Evolutionary conservation across 2,113 vertebrate genomes (phyloP).

Genomic region (Terrapene triunguis): DNA sequence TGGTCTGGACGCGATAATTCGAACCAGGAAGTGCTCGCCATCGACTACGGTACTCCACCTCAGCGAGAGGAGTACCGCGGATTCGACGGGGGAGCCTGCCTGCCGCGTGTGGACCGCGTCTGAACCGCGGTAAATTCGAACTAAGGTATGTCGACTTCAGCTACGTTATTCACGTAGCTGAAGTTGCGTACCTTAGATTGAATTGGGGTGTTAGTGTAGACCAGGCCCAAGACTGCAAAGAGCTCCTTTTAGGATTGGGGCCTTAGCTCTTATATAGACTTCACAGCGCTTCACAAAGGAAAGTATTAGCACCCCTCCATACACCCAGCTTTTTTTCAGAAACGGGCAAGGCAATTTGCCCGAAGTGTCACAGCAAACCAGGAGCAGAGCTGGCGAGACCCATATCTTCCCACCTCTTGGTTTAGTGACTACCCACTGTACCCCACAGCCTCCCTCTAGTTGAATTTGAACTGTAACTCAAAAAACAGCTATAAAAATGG

Average conservation of each 20-base stretch:
- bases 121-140: no score
- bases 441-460: not conserved
- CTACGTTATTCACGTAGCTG: no score
- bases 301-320: not conserved
- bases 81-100: no score
- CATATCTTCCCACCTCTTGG: not conserved
- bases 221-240: not conserved
- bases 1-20: no score
- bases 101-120: no score
- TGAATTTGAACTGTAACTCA: not conserved
- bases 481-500: not conserved
- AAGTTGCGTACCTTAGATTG: no score
- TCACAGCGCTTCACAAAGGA: not conserved
- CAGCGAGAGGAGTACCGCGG: no score
- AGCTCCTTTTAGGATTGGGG: not conserved
- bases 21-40: no score
- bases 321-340: not conserved
- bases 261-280: not conserved
- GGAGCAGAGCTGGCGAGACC: not conserved
- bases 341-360: not conserved
- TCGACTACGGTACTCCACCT: no score
- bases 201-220: no score
- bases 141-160: no score
- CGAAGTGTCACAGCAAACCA: not conserved
- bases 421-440: not conserved